Evolutionary conservation across 2,797 vertebrate genomes (phyloP).

Genomic region (Diplodus puntazzo): DNA sequence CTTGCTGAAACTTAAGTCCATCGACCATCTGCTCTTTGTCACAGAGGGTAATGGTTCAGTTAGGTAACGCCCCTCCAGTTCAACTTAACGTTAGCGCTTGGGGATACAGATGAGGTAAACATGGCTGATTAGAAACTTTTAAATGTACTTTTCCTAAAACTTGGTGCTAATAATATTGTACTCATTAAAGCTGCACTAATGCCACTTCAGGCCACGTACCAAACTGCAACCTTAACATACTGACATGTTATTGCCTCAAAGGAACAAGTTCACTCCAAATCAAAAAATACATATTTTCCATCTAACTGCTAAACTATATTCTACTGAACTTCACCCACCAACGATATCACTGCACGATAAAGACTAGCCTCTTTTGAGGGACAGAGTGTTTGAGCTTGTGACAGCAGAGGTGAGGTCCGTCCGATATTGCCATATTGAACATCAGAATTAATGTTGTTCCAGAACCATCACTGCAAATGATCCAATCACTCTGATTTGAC

Average conservation of each 20-base stretch:
- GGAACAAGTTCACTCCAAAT: too few relatives aligned
- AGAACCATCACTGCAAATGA: too few relatives aligned
- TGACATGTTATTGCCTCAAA: not conserved
- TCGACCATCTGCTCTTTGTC: slow-evolving; percentile 23
- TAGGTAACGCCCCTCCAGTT: not conserved
- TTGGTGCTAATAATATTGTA: not conserved
- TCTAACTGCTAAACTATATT: too few relatives aligned
- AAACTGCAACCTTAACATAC: not conserved
- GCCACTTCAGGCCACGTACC: not conserved
- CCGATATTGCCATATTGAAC: too few relatives aligned
- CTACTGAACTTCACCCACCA: too few relatives aligned
- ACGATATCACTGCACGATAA: too few relatives aligned
- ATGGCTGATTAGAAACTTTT: not conserved
- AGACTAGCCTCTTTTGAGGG: too few relatives aligned
- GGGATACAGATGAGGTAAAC: not conserved
- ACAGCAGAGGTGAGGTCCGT: too few relatives aligned
- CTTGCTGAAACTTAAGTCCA: not conserved
- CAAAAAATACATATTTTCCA: too few relatives aligned
- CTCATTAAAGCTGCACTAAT: not conserved
- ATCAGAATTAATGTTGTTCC: too few relatives aligned
- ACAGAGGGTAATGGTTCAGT: slow-evolving; percentile 6
- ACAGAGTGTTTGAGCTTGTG: too few relatives aligned
- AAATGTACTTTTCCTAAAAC: not conserved
- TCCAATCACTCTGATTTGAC: too few relatives aligned
- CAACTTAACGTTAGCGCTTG: not conserved